Percentiles rank a stretch among this genome's conserved stretches.
phyloP scores from a whole-genome alignment of 2,888 invertebrate genomes.

The Scotopteryx bipunctaria region DNA sequence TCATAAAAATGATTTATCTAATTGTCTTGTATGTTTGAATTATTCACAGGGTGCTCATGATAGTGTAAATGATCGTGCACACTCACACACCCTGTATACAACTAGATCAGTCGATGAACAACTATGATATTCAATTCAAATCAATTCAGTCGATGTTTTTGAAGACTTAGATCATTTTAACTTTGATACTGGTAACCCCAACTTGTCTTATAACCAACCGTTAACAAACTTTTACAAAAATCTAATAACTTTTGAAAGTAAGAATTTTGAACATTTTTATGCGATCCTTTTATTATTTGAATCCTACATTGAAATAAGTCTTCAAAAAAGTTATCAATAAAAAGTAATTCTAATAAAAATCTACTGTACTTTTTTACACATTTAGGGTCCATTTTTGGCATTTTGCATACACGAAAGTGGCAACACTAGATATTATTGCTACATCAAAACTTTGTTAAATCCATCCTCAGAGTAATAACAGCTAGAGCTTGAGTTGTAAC shows the following conservation, averaged over 20 bases:
- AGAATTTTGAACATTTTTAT: not conserved
- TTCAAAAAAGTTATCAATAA: constrained; percentile 31
- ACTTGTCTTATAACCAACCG: not conserved
- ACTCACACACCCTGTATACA: constrained; percentile 36
- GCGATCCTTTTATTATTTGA: not conserved
- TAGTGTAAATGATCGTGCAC: constrained; percentile 29
- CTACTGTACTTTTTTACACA: constrained; percentile 16
- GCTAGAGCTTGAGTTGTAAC: constrained; percentile 6
- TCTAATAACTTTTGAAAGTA: not conserved
- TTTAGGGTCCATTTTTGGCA: constrained; percentile 40
- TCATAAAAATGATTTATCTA: constrained; percentile 24
- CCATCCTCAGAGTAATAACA: constrained; percentile 10
- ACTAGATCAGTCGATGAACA: constrained; percentile 37
- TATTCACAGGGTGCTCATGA: constrained; percentile 34
- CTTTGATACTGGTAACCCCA: not conserved
- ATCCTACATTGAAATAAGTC: constrained; percentile 30
- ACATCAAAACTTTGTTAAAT: constrained; percentile 7
- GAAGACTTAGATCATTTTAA: constrained; percentile 29
- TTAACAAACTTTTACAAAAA: not conserved
- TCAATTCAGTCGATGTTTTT: constrained; percentile 37
- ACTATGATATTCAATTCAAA: constrained; percentile 34
- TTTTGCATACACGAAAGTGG: constrained; percentile 33
- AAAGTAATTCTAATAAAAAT: constrained; percentile 28
- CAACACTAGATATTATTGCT: constrained; percentile 36
- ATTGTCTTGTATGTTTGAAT: constrained; percentile 24